Evolutionary conservation across 2,113 vertebrate species (phyloP), one percentile per base, ranked within the genome.

Genomic region (Clupea harengus): DNA sequence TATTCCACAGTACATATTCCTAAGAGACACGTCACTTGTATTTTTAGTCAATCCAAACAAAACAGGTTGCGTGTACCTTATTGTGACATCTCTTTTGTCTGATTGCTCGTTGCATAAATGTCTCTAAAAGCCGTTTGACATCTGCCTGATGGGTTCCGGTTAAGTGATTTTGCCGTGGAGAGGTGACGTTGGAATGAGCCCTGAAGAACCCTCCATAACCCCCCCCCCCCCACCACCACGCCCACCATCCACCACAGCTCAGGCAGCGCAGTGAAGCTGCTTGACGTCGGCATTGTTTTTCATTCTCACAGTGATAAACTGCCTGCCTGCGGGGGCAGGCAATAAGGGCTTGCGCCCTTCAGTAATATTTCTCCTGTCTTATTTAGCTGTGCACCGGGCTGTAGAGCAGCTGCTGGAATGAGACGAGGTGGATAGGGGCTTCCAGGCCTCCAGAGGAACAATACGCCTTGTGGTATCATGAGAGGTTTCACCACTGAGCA

Each of bases 301-400:
- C 72, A 78, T 78, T 78, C 72, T 4, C 72, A 44, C 28, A 4
- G 72, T 78, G 72, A 78, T 78, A 78, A 78, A 78, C 72, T 78
- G 72, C 72, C 32, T 78, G 72, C 72, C 72, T 11, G 28, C 25
- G 10, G 72, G 32, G 28, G 72, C 15, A 78, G 32, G 72, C 72
- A 39, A 78, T 78, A 78, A 78, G 72, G 13, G 9, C 72, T 32
- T 78, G 72, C 25, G 10, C 28, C 72, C 72, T 72, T 4, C 72
- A 39, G 72, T 44, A 78, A 78, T 78, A 78, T 78, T 78, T 78
- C 28, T 78, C 72, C 72, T 78, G 72, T 78, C 72, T 78, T 32
- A 78, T 78, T 78, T 78, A 78, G 72, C 32, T 18, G 72, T 15
- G 11, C 72, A 17, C 13, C 72, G 39, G 72, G 13, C 72, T 39